These are phyloP conservation scores for Macroramphosus scolopax DNA, from an alignment of 2,797 vertebrate species.

Conservation along the genomic window DNA sequence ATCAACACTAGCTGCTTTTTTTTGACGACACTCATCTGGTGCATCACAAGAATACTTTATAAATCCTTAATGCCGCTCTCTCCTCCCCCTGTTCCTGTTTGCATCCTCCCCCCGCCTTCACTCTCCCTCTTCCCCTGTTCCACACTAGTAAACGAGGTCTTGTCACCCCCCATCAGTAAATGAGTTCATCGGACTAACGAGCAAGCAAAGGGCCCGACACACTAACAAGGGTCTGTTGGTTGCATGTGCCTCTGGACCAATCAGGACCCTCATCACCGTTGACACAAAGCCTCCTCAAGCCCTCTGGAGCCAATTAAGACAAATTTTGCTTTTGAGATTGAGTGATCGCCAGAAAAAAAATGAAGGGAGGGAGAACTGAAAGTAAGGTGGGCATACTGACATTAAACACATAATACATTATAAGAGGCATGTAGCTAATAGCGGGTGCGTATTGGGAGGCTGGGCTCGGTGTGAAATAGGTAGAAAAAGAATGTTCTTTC, in stretches of 20 bases:
- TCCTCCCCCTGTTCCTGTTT: constrained; percentile 11
- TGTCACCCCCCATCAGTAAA: constrained; percentile 86
- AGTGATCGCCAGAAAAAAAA: constrained; percentile 55
- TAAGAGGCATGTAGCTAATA: constrained; percentile 4
- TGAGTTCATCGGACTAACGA: constrained; percentile 93
- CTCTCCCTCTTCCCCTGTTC: constrained; percentile 29
- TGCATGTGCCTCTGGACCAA: constrained; percentile 79
- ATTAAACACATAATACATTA: no score
- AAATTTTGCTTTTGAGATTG: constrained; percentile 75
- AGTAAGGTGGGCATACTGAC: constrained; percentile 4
- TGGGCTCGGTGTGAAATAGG: background rate
- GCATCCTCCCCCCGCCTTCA: background rate
- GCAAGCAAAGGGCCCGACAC: constrained; percentile 78
- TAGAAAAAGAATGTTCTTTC: constrained; percentile 38
- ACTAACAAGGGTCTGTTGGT: constrained; percentile 84
- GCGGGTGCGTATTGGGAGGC: constrained; percentile 1
- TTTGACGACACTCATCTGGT: constrained; percentile 21
- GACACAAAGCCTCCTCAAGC: constrained; percentile 79
- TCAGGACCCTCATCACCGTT: constrained; percentile 74
- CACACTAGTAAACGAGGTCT: constrained; percentile 69
- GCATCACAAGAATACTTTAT: constrained; percentile 14
- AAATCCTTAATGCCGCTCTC: constrained; percentile 10
- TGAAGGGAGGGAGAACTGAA: constrained; percentile 5
- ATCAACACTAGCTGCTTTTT: no score
- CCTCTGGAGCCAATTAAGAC: constrained; percentile 83